phyloP scores from a whole-genome alignment of 2,888 invertebrate genomes.

The Cryptophagus acutangulus region DNA sequence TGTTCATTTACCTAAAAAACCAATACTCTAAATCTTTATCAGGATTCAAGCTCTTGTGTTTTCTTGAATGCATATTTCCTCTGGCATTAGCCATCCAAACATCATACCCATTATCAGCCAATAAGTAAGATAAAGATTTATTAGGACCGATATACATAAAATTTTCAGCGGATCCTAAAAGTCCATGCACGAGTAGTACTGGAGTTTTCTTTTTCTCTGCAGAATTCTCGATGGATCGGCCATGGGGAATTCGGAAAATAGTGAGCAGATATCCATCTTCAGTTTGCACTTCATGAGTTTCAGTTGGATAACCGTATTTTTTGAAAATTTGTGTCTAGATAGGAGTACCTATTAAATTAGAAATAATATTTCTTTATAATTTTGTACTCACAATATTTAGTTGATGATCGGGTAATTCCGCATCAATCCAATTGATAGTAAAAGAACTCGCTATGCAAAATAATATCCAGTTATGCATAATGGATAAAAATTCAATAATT shows the following conservation, averaged over 20 bases:
- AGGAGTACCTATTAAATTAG: too few relatives aligned
- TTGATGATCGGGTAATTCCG: too few relatives aligned
- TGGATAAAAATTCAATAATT: too few relatives aligned
- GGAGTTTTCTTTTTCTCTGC: constrained; percentile 45
- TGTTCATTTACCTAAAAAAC: constrained; percentile 14
- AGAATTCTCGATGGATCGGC: constrained; percentile 44
- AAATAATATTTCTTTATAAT: too few relatives aligned
- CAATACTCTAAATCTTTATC: constrained; percentile 31
- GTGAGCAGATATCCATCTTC: constrained; percentile 72
- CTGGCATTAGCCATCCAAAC: constrained; percentile 38
- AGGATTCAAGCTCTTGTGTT: constrained; percentile 52
- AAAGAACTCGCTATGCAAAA: too few relatives aligned
- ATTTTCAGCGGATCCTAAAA: constrained; percentile 68
- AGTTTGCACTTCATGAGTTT: constrained; percentile 61
- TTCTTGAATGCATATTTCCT: constrained; percentile 49
- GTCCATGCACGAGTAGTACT: constrained; percentile 45
- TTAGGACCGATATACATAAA: constrained; percentile 71
- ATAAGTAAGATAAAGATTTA: constrained; percentile 36
- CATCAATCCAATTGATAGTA: too few relatives aligned
- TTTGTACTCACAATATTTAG: too few relatives aligned
- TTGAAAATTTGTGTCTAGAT: background rate
- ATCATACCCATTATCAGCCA: constrained; percentile 38
- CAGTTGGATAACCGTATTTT: constrained; percentile 60
- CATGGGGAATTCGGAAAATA: constrained; percentile 65
- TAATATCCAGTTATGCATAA: too few relatives aligned